Evolutionary conservation across 2,888 invertebrate species (phyloP).

Genomic region (Pachycephus smyrnensis): DNA sequence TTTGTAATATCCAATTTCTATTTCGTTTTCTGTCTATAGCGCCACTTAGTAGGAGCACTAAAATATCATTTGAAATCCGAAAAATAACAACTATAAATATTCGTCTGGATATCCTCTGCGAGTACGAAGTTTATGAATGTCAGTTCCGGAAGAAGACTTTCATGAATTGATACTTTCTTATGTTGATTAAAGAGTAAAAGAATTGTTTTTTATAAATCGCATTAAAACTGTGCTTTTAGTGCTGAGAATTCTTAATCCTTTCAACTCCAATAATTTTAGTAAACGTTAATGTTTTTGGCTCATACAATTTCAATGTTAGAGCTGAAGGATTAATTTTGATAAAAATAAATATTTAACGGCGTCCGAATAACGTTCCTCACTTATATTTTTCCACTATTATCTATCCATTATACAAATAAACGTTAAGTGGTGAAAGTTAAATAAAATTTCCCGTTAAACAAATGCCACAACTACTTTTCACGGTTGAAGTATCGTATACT

Average conservation of each 20-base stretch:
- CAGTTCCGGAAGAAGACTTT: not conserved
- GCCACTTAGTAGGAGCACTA: not conserved
- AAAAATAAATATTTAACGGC: not conserved
- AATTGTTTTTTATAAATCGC: not conserved
- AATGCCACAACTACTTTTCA: not conserved
- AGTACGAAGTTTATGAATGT: not conserved
- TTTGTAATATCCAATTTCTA: too few species aligned
- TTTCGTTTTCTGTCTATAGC: not conserved
- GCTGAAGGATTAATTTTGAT: not conserved
- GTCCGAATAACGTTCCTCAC: not conserved
- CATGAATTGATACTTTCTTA: not conserved
- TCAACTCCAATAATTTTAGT: not conserved
- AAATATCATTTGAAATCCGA: not conserved
- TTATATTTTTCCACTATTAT: not conserved
- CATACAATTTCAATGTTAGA: not conserved
- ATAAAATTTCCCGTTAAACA: not conserved
- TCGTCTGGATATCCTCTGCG: not conserved
- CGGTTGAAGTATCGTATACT: slow-evolving; percentile 1
- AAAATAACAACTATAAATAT: not conserved
- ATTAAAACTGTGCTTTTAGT: not conserved
- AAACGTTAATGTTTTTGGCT: not conserved
- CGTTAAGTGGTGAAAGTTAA: not conserved
- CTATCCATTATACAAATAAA: not conserved
- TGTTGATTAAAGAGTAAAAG: not conserved
- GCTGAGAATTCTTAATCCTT: not conserved